Base-by-base conservation (phyloP, 2,113 vertebrate species). In the Lasiurus cinereus region DNA sequence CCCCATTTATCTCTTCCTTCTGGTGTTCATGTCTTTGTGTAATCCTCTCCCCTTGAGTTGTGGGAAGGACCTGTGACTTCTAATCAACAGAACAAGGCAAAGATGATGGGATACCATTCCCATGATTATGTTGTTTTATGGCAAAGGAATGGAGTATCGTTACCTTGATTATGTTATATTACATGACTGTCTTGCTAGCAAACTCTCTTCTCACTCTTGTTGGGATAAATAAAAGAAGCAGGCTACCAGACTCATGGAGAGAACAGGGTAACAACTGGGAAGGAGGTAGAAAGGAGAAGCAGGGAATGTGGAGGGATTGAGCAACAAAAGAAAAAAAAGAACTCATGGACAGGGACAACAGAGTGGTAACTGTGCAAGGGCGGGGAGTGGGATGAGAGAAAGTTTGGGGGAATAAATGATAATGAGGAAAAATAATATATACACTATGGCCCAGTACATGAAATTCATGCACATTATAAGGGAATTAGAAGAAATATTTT, bases 41-140 rank as follows among this genome's bases (percentile, higher is more conserved):
- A 92, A 85, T 46, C 24, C 48, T 87, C 54, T 72, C 16, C 22
- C 33, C 43, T 62, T 72, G 80, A 72, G 27, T 85, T 85, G 54
- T 72, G 27, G 52, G 80, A 94, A 15, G 33, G 80, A 66, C 48
- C 69, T 86, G 27, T 50, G 43, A 85, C 54, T 93, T 77, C 70
- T 31, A 83, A 83, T 29, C 52, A 89, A 54, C 0, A 59, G n/a
- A 84, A 90, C 77, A 59, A 59, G 31, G 21, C 69, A 83, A 89
- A 89, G 59, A 52, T 77, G 70, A 92, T 48, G 24, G 48, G 27
- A 59, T 43, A 7, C 27, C 59, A 85, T 69, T 83, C 16, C 52
- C 18, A 8, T 54, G 77, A 74, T 73, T 72, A 72, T 8, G 24
- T 54, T 52, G 6, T 82, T 91, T 87, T 74, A 76, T 76, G 11